A percentile compares a stretch with the other conserved stretches of the same genome.
These are phyloP conservation scores for Sclerodermus sp. DNA, from an alignment of 2,888 invertebrate species.

Conservation along the genomic window DNA sequence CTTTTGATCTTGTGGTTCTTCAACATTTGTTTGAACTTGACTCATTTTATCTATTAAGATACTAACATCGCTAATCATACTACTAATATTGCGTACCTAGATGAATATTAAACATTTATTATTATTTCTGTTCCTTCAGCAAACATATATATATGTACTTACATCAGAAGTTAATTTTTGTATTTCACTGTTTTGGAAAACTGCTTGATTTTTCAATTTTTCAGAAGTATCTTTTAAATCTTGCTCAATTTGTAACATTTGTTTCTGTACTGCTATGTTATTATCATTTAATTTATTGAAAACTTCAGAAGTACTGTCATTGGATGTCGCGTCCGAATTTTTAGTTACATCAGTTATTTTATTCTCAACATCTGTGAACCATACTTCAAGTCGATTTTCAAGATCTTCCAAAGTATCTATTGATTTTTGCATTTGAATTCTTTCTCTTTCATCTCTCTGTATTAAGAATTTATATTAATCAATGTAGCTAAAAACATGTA, in stretches of 20 bases:
- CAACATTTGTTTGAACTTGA: conserved; percentile 23
- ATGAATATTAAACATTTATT: background rate
- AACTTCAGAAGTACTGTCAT: no score
- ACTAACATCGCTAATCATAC: conserved; percentile 34
- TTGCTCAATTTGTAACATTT: no score
- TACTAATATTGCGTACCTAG: conserved; percentile 36
- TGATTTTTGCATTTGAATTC: conserved; percentile 66
- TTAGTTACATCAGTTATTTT: conserved; percentile 56
- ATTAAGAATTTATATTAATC: conserved; percentile 9
- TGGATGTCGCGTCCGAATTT: conserved; percentile 16
- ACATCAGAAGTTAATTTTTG: conserved; percentile 26
- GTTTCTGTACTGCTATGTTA: no score
- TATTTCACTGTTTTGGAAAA: conserved; percentile 23
- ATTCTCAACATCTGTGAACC: conserved; percentile 55
- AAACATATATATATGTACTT: no score
- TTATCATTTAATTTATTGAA: no score
- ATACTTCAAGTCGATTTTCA: conserved; percentile 58
- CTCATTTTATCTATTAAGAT: conserved; percentile 32
- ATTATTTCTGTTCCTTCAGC: no score
- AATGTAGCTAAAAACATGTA: background rate
- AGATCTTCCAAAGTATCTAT: conserved; percentile 63
- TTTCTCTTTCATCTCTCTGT: conserved; percentile 70
- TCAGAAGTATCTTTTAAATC: no score
- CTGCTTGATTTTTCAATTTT: conserved; percentile 24
- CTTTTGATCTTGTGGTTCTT: conserved; percentile 19